These are phyloP conservation scores for Apamea monoglypha DNA, from an alignment of 2,888 invertebrate genomes.

Conservation along the genomic window DNA sequence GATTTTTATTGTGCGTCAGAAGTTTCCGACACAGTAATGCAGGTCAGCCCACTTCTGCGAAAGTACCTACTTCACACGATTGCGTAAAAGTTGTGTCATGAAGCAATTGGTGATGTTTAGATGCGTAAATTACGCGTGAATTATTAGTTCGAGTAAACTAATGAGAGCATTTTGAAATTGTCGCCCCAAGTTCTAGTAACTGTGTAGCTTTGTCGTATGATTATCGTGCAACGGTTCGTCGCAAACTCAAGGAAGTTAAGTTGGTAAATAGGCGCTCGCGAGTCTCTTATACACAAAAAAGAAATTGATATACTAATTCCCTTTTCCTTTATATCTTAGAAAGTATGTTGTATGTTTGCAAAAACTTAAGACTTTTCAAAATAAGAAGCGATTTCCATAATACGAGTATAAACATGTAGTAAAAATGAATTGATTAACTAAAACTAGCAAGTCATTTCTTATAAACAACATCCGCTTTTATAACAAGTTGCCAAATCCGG, in stretches of 20 bases:
- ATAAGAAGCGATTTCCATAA: too few relatives aligned
- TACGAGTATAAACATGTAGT: too few relatives aligned
- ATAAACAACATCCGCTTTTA: too few relatives aligned
- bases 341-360: neutral
- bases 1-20: conserved; percentile 23
- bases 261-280: neutral
- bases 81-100: conserved; percentile 60
- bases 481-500: too few relatives aligned
- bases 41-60: conserved; percentile 44
- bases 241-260: neutral
- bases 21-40: conserved; percentile 29
- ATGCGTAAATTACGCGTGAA: conserved; percentile 55
- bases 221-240: conserved; percentile 21
- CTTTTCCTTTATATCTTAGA: neutral
- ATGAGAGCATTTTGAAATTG: conserved; percentile 50
- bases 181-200: conserved; percentile 12
- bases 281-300: neutral
- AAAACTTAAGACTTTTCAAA: neutral
- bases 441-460: too few relatives aligned
- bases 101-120: conserved; percentile 44
- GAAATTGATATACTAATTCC: neutral
- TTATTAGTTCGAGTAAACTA: conserved; percentile 54
- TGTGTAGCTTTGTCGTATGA: conserved; percentile 14
- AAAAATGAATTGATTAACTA: too few relatives aligned
- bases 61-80: conserved; percentile 11